These are phyloP conservation scores for Phymanthus crucifer DNA, from an alignment of 92 coral and sea anemone species.

Conservation along the genomic window DNA sequence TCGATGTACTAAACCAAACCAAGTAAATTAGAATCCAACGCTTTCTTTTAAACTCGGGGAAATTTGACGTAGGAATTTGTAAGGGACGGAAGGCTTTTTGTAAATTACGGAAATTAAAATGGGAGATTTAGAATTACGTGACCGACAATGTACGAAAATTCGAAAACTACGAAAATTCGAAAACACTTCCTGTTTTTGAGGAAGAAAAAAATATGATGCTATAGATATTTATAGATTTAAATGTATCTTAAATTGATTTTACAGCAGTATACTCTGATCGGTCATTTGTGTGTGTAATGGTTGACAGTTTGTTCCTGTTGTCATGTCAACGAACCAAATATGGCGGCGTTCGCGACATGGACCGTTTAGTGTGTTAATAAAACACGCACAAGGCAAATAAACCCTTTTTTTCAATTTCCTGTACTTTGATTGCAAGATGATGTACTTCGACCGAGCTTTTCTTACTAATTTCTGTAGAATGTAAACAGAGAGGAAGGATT, in stretches of 20 bases:
- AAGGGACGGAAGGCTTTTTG: neutral
- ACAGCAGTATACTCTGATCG: too few species aligned
- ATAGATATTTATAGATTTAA: neutral
- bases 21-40: neutral
- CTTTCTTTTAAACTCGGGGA: neutral
- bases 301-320: too few species aligned
- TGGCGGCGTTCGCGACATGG: too few species aligned
- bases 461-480: neutral
- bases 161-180: neutral
- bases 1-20: neutral
- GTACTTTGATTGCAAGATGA: neutral
- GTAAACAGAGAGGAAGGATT: neutral
- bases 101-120: constrained; percentile 4
- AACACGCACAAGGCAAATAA: neutral
- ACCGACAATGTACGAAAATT: neutral
- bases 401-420: neutral
- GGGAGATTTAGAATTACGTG: neutral
- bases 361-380: neutral
- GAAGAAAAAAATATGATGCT: neutral
- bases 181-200: neutral
- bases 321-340: too few species aligned
- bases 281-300: too few species aligned
- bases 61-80: neutral
- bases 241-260: too few species aligned
- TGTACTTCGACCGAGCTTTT: neutral